Conservation (phyloP, 2,113 vertebrate genomes). For the Chlorodrepanis virens region DNA sequence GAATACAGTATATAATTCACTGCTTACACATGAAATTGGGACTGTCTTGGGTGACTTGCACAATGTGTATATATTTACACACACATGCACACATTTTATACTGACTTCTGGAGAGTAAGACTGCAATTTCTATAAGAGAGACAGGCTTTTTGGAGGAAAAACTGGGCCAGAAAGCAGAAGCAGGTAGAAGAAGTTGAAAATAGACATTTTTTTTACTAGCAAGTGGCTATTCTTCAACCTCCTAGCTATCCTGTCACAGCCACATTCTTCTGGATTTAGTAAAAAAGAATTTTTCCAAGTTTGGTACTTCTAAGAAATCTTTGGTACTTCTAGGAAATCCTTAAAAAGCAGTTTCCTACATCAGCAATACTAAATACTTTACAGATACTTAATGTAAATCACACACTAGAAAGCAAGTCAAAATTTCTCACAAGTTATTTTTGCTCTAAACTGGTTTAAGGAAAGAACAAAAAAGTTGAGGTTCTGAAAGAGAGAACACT, state of each 20-base stretch:
- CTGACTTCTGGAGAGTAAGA: background rate
- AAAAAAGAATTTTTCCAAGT: background rate
- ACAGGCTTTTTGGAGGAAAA: background rate
- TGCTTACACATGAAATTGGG: conserved; percentile 43
- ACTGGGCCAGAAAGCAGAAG: background rate
- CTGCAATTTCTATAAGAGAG: background rate
- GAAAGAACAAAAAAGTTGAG: background rate
- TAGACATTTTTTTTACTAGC: background rate
- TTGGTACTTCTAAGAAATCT: background rate
- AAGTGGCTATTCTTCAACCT: background rate
- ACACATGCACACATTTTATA: background rate
- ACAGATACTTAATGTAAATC: background rate
- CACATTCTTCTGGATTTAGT: background rate
- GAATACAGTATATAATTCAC: conserved; percentile 66
- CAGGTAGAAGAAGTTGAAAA: background rate
- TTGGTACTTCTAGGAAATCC: background rate
- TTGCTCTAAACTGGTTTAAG: background rate
- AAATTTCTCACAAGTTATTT: background rate
- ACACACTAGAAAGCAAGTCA: background rate
- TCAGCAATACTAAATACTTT: background rate
- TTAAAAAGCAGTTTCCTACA: background rate
- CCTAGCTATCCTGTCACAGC: background rate
- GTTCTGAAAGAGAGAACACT: background rate
- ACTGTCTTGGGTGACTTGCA: background rate
- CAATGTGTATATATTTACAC: background rate